A percentile compares a stretch with the other conserved stretches of the same genome.
phyloP scores from a whole-genome alignment of 2,113 vertebrate species.

The Indri indri region DNA sequence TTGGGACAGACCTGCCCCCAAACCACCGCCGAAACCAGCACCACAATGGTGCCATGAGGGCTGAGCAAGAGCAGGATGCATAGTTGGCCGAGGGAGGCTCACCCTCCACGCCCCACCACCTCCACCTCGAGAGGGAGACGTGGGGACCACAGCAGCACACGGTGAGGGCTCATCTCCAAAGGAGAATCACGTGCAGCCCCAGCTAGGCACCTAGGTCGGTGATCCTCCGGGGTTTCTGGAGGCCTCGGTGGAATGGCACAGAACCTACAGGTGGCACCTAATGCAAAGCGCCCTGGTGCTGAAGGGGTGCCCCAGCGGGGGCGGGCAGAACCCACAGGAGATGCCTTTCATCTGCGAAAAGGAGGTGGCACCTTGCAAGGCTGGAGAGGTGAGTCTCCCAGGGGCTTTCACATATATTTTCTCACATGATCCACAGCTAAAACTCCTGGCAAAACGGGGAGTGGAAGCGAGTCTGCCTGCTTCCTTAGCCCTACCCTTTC shows the following conservation, averaged over 20 bases:
- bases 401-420: background rate
- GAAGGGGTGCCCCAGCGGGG: background rate
- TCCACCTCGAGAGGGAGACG: background rate
- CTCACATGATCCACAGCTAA: background rate
- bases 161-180: background rate
- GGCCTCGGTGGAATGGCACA: rapidly evolving
- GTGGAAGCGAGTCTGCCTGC: background rate
- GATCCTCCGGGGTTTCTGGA: background rate
- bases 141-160: no score
- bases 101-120: no score
- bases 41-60: background rate
- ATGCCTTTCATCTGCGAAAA: background rate
- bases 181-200: background rate
- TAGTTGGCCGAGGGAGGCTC: no score
- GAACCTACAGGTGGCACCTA: background rate
- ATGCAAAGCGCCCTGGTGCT: background rate
- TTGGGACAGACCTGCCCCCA: no score
- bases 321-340: background rate
- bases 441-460: background rate
- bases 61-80: background rate
- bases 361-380: background rate
- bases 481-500: background rate
- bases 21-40: background rate
- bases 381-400: background rate
- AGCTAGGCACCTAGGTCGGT: background rate